phyloP scores from a whole-genome alignment of 2,888 invertebrate genomes.

The Cryptocheilus praepositus region DNA sequence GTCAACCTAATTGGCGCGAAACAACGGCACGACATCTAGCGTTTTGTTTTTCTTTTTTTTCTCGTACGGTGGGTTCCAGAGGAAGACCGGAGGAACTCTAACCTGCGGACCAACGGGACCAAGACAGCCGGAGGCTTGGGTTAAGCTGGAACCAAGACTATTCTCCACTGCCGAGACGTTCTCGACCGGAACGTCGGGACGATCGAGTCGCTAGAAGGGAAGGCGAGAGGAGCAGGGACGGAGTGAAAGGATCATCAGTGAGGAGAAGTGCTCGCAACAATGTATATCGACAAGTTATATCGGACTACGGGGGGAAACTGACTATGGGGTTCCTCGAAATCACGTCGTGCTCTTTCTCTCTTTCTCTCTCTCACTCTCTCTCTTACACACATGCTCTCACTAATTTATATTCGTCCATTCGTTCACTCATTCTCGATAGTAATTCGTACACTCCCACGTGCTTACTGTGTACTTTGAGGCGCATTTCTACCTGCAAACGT shows the following conservation, averaged over 20 bases:
- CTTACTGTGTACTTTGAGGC: too few species aligned
- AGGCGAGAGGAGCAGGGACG: constrained; percentile 21
- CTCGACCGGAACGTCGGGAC: constrained; percentile 38
- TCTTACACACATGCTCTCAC: constrained; percentile 12
- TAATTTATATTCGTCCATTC: not conserved
- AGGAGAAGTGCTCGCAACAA: constrained; percentile 18
- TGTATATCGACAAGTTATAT: not conserved
- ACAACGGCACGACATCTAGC: constrained; percentile 35
- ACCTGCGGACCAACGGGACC: constrained; percentile 79
- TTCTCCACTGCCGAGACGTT: constrained; percentile 67
- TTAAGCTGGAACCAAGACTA: constrained; percentile 59
- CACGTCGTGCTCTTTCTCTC: constrained; percentile 3
- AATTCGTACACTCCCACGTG: too few species aligned
- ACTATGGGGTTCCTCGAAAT: not conserved
- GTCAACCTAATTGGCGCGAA: constrained; percentile 1
- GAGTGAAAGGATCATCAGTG: constrained; percentile 24
- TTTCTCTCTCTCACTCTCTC: constrained; percentile 1
- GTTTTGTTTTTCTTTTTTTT: constrained; percentile 54
- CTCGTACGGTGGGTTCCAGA: constrained; percentile 73
- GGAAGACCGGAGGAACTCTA: constrained; percentile 78
- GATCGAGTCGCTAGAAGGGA: constrained; percentile 29
- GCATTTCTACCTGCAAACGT: too few species aligned
- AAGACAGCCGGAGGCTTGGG: constrained; percentile 77
- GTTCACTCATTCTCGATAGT: not conserved
- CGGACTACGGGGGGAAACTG: not conserved